These are phyloP conservation scores for Halocynthia aurantium DNA, from an alignment of 23 tunicate species.

Conservation along the genomic window DNA sequence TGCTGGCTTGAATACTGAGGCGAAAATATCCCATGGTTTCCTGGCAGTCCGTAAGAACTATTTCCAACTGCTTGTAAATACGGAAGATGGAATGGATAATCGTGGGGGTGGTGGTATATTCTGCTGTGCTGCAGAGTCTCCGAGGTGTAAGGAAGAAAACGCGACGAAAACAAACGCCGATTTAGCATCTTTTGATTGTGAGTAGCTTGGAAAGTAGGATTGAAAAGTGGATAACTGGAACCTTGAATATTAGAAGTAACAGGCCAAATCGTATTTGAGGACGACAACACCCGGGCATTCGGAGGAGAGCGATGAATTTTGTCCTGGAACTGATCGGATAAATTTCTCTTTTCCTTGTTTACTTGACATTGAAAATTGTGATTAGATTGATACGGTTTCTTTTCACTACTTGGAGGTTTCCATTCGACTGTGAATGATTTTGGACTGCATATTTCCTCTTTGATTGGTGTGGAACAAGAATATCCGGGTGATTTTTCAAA, in stretches of 20 bases:
- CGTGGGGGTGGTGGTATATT: conserved; percentile 19
- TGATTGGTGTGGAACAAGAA: conserved; percentile 6
- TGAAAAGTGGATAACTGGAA: not conserved
- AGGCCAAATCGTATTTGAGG: not conserved
- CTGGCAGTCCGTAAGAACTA: not conserved
- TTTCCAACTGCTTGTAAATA: not conserved
- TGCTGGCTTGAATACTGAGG: not conserved
- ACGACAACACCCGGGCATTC: conserved; percentile 20
- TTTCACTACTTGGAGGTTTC: conserved; percentile 27
- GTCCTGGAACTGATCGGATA: not conserved
- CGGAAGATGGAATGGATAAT: conserved; percentile 28
- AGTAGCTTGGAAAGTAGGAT: too few species aligned
- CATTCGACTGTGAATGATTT: conserved; percentile 30
- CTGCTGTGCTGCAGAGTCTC: not conserved
- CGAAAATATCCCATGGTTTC: not conserved
- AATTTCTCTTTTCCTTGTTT: not conserved
- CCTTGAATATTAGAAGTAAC: not conserved
- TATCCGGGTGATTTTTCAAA: not conserved
- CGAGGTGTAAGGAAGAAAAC: conserved; percentile 10
- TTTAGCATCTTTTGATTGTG: too few species aligned
- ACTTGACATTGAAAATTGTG: not conserved
- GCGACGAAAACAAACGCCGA: not conserved
- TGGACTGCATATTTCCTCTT: conserved; percentile 8
- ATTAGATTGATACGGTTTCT: not conserved
- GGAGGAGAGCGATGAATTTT: conserved; percentile 15